These are phyloP conservation scores for Augochlora pura DNA, from an alignment of 1,140 invertebrate genomes.

Conservation along the genomic window DNA sequence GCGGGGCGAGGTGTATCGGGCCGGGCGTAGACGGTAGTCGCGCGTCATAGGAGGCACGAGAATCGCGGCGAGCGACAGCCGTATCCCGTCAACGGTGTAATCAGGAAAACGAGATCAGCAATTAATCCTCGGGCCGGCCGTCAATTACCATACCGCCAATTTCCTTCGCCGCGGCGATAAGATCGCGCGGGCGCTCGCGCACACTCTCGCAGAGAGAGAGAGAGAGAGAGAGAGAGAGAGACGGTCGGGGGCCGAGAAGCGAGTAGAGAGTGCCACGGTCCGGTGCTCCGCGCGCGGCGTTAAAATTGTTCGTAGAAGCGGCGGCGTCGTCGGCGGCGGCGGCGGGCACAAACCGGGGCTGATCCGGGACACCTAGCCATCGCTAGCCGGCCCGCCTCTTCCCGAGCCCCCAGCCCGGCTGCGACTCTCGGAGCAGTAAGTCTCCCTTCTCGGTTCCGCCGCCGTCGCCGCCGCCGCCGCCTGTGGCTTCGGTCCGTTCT, in stretches of 20 bases:
- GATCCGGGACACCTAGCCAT: constrained; percentile 19
- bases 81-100: constrained; percentile 1
- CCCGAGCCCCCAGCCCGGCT: constrained; percentile 10
- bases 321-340: too few species aligned
- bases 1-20: neutral
- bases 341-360: neutral
- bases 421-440: constrained; percentile 62
- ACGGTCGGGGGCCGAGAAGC: too few species aligned
- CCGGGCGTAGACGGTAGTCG: too few species aligned
- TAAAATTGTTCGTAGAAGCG: constrained; percentile 32
- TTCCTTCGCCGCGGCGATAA: constrained; percentile 19
- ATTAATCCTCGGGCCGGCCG: constrained; percentile 32
- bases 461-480: constrained; percentile 66
- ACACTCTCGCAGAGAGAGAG: too few species aligned
- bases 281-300: neutral
- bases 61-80: neutral
- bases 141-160: constrained; percentile 30
- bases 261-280: too few species aligned
- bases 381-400: constrained; percentile 15
- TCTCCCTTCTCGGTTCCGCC: constrained; percentile 63
- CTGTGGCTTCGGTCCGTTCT: constrained; percentile 57
- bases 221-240: too few species aligned
- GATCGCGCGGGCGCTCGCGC: constrained; percentile 21
- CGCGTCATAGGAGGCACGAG: neutral
- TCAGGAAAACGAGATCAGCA: constrained; percentile 39